Conservation (phyloP, 2,113 vertebrate genomes). For the Corapipo altera region DNA sequence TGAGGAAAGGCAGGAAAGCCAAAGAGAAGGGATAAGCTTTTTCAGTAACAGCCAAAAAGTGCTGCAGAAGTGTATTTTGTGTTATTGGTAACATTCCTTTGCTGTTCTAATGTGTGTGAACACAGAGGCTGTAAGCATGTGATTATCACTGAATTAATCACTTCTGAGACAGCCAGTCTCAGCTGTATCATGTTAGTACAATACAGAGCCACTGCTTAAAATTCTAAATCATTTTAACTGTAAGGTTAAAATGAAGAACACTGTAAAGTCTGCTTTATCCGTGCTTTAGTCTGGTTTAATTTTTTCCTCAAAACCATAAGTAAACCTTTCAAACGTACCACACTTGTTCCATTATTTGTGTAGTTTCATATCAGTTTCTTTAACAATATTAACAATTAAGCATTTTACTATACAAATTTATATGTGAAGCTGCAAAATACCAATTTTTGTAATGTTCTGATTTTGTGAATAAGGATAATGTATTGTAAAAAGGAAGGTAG, state of each 20-base stretch:
- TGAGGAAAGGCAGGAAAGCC: background rate
- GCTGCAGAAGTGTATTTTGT: background rate
- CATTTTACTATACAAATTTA: background rate
- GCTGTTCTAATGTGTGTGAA: background rate
- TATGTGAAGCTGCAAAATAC: background rate
- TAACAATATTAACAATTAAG: background rate
- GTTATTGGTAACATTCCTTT: background rate
- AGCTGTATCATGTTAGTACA: background rate
- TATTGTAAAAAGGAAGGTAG: background rate
- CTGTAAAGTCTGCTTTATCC: background rate
- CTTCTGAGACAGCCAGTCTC: background rate
- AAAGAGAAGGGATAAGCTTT: background rate
- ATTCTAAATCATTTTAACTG: background rate
- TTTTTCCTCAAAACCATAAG: background rate
- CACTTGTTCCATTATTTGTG: background rate
- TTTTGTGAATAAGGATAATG: background rate
- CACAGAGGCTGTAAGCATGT: background rate
- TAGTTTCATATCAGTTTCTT: background rate
- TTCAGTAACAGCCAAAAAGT: background rate
- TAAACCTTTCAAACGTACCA: background rate
- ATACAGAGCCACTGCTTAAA: background rate
- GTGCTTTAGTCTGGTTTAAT: background rate
- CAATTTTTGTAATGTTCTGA: background rate
- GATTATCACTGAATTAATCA: background rate
- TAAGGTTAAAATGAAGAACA: background rate